Base-by-base conservation (phyloP, 2,888 invertebrate species). In the Apamea anceps region DNA sequence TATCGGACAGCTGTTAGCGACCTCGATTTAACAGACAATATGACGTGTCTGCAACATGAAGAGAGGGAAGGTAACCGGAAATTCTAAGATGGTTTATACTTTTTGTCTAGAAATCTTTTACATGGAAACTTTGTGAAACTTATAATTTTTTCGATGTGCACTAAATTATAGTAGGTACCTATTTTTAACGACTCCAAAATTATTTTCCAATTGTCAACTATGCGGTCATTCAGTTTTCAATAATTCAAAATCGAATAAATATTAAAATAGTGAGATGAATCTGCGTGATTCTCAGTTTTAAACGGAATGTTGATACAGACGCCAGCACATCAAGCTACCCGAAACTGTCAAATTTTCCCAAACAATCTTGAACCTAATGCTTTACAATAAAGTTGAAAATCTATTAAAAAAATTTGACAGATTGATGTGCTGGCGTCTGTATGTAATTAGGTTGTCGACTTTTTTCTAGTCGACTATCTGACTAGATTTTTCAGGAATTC, bases 1-100 rank as follows among this genome's bases (percentile, higher is more conserved):
- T 45, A 79, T 37, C 3, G 4, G 28, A 37, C 81, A 80, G n/a
- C 63, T 80, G 79, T 80, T 73, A 28, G 32, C 62, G 21, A 54
- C 32, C 51, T 79, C 12, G 32, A 80, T 54, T 80, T 8, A 10
- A n/a, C 10, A 45, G 45, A 70, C 21, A 80, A 32, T 63, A 15
- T 79, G 32, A 32, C 32, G 15, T 62, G n/a, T 68, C 7, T 32
- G 21, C 21, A 25, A 13, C 28, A 51, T 32, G 32, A 25, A 32
- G 12, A 32, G 8, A 2, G n/a, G 13, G 57, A 57, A 57, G 57
- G 57, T 57, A 0, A 25, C 7, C 57, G 10, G 6, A 25, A 57
- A 57, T 57, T 57, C 8, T 25, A 57, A 25, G 8, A 25, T 21
- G 57, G 18, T 51, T 18, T 51, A 6, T 18, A 51, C 51, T 25